Conservation (phyloP, 2,888 invertebrate species). For the Cyclophora albipunctata region DNA sequence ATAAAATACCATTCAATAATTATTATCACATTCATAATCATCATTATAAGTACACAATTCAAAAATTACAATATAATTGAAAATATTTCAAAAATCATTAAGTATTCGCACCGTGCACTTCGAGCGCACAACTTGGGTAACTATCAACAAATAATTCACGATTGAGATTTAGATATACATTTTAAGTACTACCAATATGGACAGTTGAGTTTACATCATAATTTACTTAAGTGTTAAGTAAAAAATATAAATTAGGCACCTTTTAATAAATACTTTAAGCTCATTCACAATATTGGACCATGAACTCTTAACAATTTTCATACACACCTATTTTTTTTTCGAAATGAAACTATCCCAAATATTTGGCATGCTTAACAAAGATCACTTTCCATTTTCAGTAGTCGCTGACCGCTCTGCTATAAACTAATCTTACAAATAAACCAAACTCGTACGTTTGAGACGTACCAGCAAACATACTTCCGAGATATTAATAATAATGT, state of each 20-base stretch:
- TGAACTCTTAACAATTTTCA: constrained; percentile 12
- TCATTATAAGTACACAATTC: constrained; percentile 20
- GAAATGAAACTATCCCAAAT: constrained; percentile 7
- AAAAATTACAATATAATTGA: constrained; percentile 29
- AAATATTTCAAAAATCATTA: constrained; percentile 25
- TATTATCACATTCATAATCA: constrained; percentile 35
- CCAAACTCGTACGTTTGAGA: constrained; percentile 35
- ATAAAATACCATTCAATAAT: constrained; percentile 22
- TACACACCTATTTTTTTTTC: constrained; percentile 7
- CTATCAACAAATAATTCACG: constrained; percentile 20
- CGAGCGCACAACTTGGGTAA: constrained; percentile 14
- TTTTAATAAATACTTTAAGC: constrained; percentile 27
- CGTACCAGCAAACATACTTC: constrained; percentile 19
- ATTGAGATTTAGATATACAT: constrained; percentile 22
- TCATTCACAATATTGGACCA: constrained; percentile 28
- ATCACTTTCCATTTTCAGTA: constrained; percentile 39
- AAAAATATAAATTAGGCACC: constrained; percentile 40
- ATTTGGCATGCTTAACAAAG: constrained; percentile 24
- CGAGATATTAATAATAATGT: constrained; percentile 18
- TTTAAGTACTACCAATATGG: constrained; percentile 14
- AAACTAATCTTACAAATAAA: constrained; percentile 28
- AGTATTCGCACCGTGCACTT: constrained; percentile 29
- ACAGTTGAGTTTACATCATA: constrained; percentile 14
- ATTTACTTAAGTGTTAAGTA: constrained; percentile 41
- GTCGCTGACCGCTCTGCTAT: no score